Percentiles rank a stretch among this genome's conserved stretches.
Evolutionary conservation across 1,140 invertebrate genomes (phyloP).

Genomic region (Amphibalanus amphitrite): DNA sequence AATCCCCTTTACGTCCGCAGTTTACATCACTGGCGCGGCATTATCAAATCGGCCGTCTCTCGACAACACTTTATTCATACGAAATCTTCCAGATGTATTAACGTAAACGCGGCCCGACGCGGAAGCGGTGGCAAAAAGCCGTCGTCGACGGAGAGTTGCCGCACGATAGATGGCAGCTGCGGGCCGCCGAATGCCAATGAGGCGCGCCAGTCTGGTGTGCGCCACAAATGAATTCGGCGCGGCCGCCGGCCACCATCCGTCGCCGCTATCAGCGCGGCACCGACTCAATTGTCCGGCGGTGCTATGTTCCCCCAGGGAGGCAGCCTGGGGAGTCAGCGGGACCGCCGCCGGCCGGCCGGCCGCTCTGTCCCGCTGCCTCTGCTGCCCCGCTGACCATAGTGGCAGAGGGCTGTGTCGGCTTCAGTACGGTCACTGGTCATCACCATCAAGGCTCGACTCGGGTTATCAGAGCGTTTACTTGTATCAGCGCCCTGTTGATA

Average conservation of each 20-base stretch:
- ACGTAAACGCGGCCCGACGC: neutral
- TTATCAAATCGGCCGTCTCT: neutral
- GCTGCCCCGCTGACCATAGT: no score
- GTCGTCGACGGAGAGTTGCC: neutral
- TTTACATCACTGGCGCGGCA: neutral
- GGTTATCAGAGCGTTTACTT: no score
- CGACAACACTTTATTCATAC: neutral
- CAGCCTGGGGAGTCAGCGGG: no score
- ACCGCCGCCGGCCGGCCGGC: no score
- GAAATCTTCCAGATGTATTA: neutral
- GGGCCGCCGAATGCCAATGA: neutral
- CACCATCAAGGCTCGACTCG: no score
- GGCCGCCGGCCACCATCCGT: neutral
- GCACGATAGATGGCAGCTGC: neutral
- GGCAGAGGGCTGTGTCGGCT: no score
- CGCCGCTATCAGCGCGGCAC: neutral
- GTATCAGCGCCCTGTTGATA: no score
- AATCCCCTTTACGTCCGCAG: neutral
- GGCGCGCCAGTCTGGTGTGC: neutral
- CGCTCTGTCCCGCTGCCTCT: no score
- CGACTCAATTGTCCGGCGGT: neutral
- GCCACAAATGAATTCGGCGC: conserved; percentile 1
- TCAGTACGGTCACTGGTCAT: no score
- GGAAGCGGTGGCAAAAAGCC: neutral
- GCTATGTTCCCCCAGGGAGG: neutral